A percentile compares a stretch with the other conserved stretches of the same genome.
Evolutionary conservation across 2,797 vertebrate genomes (phyloP).

Genomic region (Thamnophis elegans): DNA sequence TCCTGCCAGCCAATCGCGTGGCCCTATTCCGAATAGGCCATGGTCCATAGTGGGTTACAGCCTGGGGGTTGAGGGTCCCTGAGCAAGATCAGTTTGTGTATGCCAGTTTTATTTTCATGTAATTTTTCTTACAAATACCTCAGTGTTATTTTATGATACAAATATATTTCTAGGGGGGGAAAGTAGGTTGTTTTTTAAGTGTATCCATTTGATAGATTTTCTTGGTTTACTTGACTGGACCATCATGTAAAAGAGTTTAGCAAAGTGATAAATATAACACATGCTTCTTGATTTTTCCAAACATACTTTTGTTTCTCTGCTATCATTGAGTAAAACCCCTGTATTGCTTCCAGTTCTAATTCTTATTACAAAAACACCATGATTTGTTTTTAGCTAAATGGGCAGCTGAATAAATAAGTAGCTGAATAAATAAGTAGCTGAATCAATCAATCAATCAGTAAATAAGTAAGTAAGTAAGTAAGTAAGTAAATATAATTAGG

Average conservation of each 20-base stretch:
- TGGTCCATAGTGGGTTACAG: too few species aligned
- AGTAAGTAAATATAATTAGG: background rate
- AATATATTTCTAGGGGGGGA: background rate
- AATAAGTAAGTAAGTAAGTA: too few species aligned
- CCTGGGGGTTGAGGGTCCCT: too few species aligned
- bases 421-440: background rate
- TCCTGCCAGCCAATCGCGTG: too few species aligned
- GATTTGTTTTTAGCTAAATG: background rate
- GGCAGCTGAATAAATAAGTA: background rate
- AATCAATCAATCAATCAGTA: too few species aligned
- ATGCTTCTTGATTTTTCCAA: background rate
- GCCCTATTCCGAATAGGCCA: too few species aligned
- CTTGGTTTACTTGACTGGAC: slow-evolving; percentile 42
- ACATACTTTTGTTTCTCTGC: background rate
- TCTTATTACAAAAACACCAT: background rate
- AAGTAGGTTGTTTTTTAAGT: slow-evolving; percentile 43
- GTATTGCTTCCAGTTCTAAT: background rate
- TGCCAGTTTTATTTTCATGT: background rate
- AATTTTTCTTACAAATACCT: background rate
- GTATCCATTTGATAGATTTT: slow-evolving; percentile 39
- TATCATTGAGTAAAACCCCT: background rate
- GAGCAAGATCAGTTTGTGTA: background rate
- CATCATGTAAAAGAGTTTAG: slow-evolving; percentile 52
- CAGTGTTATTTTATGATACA: slow-evolving; percentile 34
- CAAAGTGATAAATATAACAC: background rate